Base-by-base conservation (phyloP, 2,113 vertebrate genomes). In the Istiophorus platypterus region DNA sequence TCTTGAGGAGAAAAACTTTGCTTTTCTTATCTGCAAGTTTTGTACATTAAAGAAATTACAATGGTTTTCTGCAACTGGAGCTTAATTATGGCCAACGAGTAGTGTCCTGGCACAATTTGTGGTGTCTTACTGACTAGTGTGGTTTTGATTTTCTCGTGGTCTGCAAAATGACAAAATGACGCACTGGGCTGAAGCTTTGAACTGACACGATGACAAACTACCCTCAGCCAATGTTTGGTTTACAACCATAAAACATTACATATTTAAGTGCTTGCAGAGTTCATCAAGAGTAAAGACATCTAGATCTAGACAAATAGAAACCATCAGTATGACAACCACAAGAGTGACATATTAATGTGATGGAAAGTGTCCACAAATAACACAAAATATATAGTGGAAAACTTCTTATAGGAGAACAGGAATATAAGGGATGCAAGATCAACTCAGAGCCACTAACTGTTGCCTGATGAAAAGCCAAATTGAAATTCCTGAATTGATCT, bases 91-190 rank as follows among this genome's bases (percentile, higher is more conserved):
- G n/a, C 65, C 68, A 57, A 41, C 56, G 29, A 70, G 59, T 45
- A 24, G 75, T 72, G 78, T 79, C 59, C 47, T 42, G 34, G 49
- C 39, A 45, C 31, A 68, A 66, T 69, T 65, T 79, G 54, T 58
- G 62, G 72, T 51, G 49, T 77, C 54, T 78, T 39, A 37, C 56
- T 65, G 71, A 84, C 64, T 75, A 26, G 29, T 76, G 83, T 41
- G 72, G 82, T 84, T 84, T 83, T 57, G 71, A 64, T 73, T 86
- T 88, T 80, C 67, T 80, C 85, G 82, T 82, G 82, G 85, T 78
- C 76, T 80, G 45, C 61, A 63, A 76, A 85, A 87, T 69, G 76
- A 74, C 86, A 81, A 79, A 85, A 70, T 80, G 71, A 86, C 37
- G 27, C 75, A 85, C 31, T 39, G 37, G 76, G 34, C 66, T 69